These are phyloP conservation scores for Lordiphosa clarofinis DNA, from an alignment of 1,140 invertebrate species.

Conservation along the genomic window DNA sequence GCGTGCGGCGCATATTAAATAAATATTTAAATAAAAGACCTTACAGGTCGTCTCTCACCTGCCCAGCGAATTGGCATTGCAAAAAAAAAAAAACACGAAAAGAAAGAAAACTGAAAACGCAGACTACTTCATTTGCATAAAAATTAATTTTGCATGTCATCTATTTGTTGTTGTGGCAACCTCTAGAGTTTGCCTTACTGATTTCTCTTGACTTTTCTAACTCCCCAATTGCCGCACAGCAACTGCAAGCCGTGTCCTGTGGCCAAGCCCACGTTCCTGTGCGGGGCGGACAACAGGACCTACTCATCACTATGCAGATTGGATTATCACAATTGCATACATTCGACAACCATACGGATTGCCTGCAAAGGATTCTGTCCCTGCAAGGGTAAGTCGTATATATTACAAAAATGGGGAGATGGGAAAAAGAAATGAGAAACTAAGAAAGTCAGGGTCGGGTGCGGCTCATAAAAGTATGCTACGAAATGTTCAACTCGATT, in stretches of 20 bases:
- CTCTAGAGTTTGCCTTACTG: conserved; percentile 39
- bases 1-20: conserved; percentile 68
- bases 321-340: conserved; percentile 95
- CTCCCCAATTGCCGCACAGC: conserved; percentile 80
- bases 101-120: conserved; percentile 4
- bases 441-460: conserved; percentile 8
- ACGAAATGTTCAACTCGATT: conserved; percentile 11
- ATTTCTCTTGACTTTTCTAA: conserved; percentile 80
- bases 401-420: conserved; percentile 16
- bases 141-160: conserved; percentile 77
- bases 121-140: conserved; percentile 68
- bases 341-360: conserved; percentile 86
- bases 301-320: conserved; percentile 93
- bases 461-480: conserved; percentile 38
- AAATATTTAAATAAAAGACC: conserved; percentile 71
- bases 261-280: conserved; percentile 89
- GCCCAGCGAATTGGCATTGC: conserved; percentile 8
- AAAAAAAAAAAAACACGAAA: conserved; percentile 2
- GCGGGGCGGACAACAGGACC: conserved; percentile 94
- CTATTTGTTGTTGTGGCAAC: conserved; percentile 59
- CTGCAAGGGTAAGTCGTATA: conserved; percentile 83
- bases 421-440: conserved; percentile 6
- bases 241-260: conserved; percentile 91
- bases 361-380: conserved; percentile 94
- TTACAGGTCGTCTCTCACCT: conserved; percentile 21